Evolutionary conservation across 2,113 vertebrate species (phyloP).

Genomic region (Coregonus clupeaformis): DNA sequence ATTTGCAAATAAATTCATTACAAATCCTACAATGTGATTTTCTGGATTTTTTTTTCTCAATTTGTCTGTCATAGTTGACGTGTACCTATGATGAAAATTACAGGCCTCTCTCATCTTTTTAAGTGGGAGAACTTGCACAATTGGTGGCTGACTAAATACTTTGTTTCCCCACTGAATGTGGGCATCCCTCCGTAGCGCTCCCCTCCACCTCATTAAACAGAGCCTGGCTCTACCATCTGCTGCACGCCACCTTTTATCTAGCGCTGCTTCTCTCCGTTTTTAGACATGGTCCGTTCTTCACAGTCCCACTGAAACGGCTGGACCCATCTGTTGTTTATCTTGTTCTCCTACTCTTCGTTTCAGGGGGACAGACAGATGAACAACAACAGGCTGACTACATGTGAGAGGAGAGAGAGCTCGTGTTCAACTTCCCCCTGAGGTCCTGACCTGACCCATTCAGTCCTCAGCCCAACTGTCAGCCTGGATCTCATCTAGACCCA

Average conservation of each 20-base stretch:
- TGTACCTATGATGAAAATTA: too few species aligned
- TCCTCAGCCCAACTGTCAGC: neutral
- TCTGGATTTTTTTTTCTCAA: too few species aligned
- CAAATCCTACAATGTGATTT: too few species aligned
- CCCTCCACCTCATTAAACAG: conserved; percentile 31
- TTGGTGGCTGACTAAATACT: too few species aligned
- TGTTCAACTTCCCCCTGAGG: neutral
- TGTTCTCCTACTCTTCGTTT: neutral
- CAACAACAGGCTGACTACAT: neutral
- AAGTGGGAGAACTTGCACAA: too few species aligned
- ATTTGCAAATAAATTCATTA: too few species aligned
- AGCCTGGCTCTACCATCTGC: conserved; percentile 47
- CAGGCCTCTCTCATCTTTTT: too few species aligned
- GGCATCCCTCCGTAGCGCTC: neutral
- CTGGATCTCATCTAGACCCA: neutral
- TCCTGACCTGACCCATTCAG: neutral
- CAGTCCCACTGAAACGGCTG: conserved; percentile 5
- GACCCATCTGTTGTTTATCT: conserved; percentile 24
- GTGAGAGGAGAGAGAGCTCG: neutral
- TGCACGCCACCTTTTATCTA: conserved; percentile 33
- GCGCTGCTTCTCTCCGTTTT: neutral
- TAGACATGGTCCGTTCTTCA: neutral
- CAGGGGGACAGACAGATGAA: neutral
- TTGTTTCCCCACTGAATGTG: too few species aligned
- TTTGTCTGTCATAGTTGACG: too few species aligned